Base-by-base conservation (phyloP, 2,113 vertebrate genomes). In the Tachysurus fulvidraco region DNA sequence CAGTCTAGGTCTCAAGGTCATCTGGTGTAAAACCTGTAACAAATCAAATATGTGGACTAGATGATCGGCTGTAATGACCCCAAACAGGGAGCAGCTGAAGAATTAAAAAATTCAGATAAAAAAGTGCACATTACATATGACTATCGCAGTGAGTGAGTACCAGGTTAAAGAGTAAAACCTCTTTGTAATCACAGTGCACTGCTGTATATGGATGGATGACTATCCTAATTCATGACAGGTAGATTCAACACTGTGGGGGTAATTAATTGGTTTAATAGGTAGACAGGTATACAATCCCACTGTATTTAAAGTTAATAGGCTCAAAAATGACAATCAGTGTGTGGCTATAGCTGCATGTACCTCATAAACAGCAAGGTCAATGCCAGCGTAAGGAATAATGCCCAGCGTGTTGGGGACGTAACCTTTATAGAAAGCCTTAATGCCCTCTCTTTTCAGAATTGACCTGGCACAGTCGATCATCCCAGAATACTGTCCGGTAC, bases 311-410 rank as follows among this genome's bases (percentile, higher is more conserved):
- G 21, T 79, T 65, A 77, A 81, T 25, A 12, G 59, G 30, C 36
- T 74, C 5, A 41, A 76, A 84, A 69, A 44, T 36, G 30, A 4
- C 8, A 55, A 52, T 13, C 65, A 55, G 36, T 21, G 44, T 83
- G 81, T 57, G 50, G 52, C 76, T 83, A 62, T 83, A 54, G 41
- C 89, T 87, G 88, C 93, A 21, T 50, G 93, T 92, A 99, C 97
- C 97, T 99, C 98, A 91, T 99, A 99, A 86, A 99, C 95, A 85
- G 96, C 96, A 21, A 99, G 96, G 89, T 99, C 97, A 83, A 99
- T 99, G 83, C 97, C 97, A 60, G 98, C 97, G 0, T 98, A 98
- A 77, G 97, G 97, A 93, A 98, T 98, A 89, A 99, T 98, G 82
- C 98, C 97, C 85, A 99, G 85, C 89, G 98, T 93, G 90, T 98